Conservation (phyloP, 2,888 invertebrate species). For the Mesodorylaimus sp. region DNA sequence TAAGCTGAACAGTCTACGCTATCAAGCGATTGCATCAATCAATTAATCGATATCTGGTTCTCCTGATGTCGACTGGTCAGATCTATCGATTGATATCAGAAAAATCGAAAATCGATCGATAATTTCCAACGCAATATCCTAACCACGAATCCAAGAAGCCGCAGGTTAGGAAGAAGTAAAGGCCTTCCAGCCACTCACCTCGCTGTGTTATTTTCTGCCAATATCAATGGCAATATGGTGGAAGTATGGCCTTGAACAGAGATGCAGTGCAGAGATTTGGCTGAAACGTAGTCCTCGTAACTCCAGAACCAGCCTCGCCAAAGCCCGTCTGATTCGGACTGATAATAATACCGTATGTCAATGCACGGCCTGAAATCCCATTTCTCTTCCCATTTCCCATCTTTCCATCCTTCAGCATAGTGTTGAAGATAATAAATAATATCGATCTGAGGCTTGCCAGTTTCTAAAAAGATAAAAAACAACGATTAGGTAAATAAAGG, state of each 20-base stretch:
- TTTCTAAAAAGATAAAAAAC: slow-evolving; percentile 37
- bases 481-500: too few relatives aligned
- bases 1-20: too few relatives aligned
- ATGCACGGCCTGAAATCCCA: slow-evolving; percentile 46
- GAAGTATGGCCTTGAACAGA: slow-evolving; percentile 51
- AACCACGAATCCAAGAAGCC: too few relatives aligned
- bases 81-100: too few relatives aligned
- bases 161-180: too few relatives aligned
- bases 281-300: slow-evolving; percentile 46
- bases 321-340: slow-evolving; percentile 20
- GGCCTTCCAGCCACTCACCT: not conserved
- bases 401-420: slow-evolving; percentile 62
- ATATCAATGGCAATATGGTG: slow-evolving; percentile 38
- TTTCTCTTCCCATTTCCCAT: slow-evolving; percentile 61
- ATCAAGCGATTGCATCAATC: too few relatives aligned
- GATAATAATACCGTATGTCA: slow-evolving; percentile 26
- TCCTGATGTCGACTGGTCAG: too few relatives aligned
- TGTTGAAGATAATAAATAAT: slow-evolving; percentile 61
- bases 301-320: slow-evolving; percentile 48
- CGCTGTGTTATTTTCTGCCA: slow-evolving; percentile 28
- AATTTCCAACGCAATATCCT: too few relatives aligned
- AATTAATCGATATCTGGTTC: too few relatives aligned
- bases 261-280: slow-evolving; percentile 50
- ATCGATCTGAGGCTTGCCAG: slow-evolving; percentile 45
- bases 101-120: too few relatives aligned